phyloP scores from a whole-genome alignment of 2,797 vertebrate species.

The Neostethus bicornis region DNA sequence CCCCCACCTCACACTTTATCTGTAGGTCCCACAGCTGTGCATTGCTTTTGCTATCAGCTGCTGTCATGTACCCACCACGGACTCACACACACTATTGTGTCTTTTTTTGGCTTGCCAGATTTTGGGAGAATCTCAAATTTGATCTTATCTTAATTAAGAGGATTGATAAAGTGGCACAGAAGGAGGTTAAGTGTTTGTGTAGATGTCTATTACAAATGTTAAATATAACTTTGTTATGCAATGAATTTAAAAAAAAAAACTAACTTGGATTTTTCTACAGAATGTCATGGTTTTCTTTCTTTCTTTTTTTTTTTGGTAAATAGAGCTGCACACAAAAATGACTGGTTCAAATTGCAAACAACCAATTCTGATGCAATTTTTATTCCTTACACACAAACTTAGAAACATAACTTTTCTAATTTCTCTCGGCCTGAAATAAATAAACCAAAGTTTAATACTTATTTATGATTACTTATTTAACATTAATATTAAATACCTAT shows the following conservation, averaged over 20 bases:
- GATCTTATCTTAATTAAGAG: slow-evolving; percentile 10
- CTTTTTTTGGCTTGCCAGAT: slow-evolving; percentile 35
- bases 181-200: neutral
- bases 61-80: slow-evolving; percentile 18
- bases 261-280: neutral
- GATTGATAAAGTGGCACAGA: neutral
- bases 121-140: slow-evolving; percentile 26
- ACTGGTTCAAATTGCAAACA: neutral
- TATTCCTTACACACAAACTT: too few species aligned
- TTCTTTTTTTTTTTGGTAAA: too few species aligned
- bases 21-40: slow-evolving; percentile 66
- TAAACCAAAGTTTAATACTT: too few species aligned
- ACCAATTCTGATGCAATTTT: neutral
- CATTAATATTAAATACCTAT: too few species aligned
- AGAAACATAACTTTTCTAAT: too few species aligned
- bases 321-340: neutral
- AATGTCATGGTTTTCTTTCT: neutral
- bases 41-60: slow-evolving; percentile 52
- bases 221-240: neutral
- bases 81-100: slow-evolving; percentile 32
- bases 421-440: too few species aligned
- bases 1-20: slow-evolving; percentile 36
- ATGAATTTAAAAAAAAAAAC: neutral
- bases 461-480: too few species aligned
- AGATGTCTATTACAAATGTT: neutral